Evolutionary conservation across 2,888 invertebrate species (phyloP).

Genomic region (Sarcophaga subvicina): DNA sequence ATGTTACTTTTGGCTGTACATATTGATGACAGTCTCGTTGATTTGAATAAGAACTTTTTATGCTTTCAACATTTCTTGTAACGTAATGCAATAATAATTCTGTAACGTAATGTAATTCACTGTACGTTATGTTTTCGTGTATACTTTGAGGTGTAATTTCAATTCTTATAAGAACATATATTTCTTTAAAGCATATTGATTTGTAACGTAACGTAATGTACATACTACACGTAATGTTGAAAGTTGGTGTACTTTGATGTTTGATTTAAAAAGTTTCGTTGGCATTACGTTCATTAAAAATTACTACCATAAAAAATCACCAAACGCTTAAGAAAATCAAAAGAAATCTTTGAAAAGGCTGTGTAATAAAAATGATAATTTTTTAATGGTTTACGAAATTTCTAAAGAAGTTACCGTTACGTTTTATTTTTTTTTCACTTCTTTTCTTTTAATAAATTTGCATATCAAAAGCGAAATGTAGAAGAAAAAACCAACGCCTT

Average conservation of each 20-base stretch:
- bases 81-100: too few species aligned
- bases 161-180: too few species aligned
- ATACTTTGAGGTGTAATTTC: too few species aligned
- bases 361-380: background rate
- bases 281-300: background rate
- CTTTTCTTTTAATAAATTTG: constrained; percentile 34
- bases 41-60: too few species aligned
- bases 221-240: background rate
- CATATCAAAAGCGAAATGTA: constrained; percentile 61
- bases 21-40: too few species aligned
- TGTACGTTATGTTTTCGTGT: too few species aligned
- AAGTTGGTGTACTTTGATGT: background rate
- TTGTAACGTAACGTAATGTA: too few species aligned
- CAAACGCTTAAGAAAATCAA: background rate
- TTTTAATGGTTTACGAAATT: background rate
- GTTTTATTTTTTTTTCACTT: background rate
- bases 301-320: background rate
- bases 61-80: too few species aligned
- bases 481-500: constrained; percentile 20
- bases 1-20: too few species aligned
- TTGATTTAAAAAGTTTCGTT: background rate
- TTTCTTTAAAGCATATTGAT: too few species aligned
- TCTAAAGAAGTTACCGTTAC: background rate
- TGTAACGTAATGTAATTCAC: too few species aligned
- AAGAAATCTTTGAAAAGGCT: background rate